Evolutionary conservation across 2,113 vertebrate genomes (phyloP), one percentile per base, ranked within the genome.

Genomic region (Anguilla rostrata): DNA sequence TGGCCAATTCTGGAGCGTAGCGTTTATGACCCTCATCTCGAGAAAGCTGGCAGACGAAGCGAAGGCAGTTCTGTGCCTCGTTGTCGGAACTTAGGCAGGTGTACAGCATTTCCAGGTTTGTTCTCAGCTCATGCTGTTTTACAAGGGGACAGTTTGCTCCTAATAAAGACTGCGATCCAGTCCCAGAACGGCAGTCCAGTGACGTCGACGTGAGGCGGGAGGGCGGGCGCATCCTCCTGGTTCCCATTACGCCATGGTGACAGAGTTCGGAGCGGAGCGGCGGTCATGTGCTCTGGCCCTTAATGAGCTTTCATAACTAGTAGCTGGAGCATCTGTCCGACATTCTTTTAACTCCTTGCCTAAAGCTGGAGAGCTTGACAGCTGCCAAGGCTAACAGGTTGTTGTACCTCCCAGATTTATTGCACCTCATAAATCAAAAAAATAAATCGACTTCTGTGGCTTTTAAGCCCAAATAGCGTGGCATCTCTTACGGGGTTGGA

Each of bases 221-320:
- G 86, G 85, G 79, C 86, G 87, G 88, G 78, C 86, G 87, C 88
- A 66, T 88, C 81, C 83, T 75, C 78, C 78, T 91, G 91, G 87
- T 92, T 92, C 90, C 83, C 88, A 89, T 92, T 92, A 91, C 85
- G 39, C 85, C 88, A 85, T n/a, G 86, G 82, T 87, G 87, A 87
- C 87, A 86, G 88, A 87, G 84, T 87, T 87, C 78, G 85, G 87
- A 88, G 78, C 84, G 56, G 81, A 83, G 78, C 66, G 78, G 78
- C 90, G 81, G 85, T 46, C 66, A 81, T 90, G 83, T 84, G 84
- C 84, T 89, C 40, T 83, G 86, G 88, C 80, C 82, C 89, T 89
- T 91, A 92, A 91, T 86, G 84, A 90, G 87, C 71, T 88, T 89
- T 87, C 87, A 87, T 87, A 90, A 90, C 83, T 87, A 89, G 83